Percentiles rank a stretch among this genome's conserved stretches.
Conservation (phyloP, 2,797 vertebrate species). For the Triplophysa yarkandensis region DNA sequence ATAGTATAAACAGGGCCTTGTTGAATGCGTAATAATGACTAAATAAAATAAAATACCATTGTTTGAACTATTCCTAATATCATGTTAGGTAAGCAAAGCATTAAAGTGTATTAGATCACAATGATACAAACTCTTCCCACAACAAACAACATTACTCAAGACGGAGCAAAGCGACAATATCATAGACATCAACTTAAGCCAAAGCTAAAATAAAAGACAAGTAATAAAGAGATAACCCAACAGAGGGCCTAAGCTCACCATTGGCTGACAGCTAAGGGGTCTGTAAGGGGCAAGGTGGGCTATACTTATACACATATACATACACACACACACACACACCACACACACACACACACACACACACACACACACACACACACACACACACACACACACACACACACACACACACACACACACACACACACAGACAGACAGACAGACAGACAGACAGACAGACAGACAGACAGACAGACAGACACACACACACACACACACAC, state of each 20-base stretch:
- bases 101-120: conserved; percentile 3
- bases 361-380: neutral
- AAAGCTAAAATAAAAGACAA: neutral
- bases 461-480: too few species aligned
- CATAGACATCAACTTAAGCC: neutral
- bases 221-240: neutral
- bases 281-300: neutral
- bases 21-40: neutral
- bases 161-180: neutral
- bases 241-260: conserved; percentile 25
- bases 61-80: neutral
- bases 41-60: too few species aligned
- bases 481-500: too few species aligned
- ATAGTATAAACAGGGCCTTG: neutral
- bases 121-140: neutral
- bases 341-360: neutral
- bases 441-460: too few species aligned
- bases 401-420: neutral
- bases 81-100: neutral
- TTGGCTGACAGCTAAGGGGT: neutral
- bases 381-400: neutral
- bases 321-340: neutral
- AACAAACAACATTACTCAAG: neutral
- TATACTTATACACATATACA: neutral
- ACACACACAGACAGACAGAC: neutral